These are phyloP conservation scores for Melanostoma scalare DNA, from an alignment of 2,888 invertebrate species.

Conservation along the genomic window DNA sequence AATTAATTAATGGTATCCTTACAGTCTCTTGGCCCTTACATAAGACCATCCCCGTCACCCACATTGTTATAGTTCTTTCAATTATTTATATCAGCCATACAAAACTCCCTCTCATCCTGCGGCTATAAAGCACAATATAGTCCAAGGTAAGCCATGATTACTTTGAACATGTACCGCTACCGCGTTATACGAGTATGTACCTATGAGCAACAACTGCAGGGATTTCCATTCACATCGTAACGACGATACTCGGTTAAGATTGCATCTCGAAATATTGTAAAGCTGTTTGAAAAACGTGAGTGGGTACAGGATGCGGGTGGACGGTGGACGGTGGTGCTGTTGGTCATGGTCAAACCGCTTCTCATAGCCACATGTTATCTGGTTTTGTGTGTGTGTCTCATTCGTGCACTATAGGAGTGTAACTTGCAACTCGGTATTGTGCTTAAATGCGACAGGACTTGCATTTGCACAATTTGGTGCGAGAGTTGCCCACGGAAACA, in stretches of 20 bases:
- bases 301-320: background rate
- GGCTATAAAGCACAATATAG: conserved; percentile 67
- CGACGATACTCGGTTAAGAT: conserved; percentile 60
- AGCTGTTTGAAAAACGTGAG: conserved; percentile 50
- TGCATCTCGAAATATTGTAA: conserved; percentile 60
- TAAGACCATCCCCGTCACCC: background rate
- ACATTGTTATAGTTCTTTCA: conserved; percentile 21
- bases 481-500: conserved; percentile 52
- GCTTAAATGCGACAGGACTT: conserved; percentile 46
- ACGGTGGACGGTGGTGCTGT: conserved; percentile 22
- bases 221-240: conserved; percentile 51
- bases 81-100: conserved; percentile 32
- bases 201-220: conserved; percentile 35
- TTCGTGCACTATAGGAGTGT: background rate
- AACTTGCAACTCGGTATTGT: conserved; percentile 20
- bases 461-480: conserved; percentile 52
- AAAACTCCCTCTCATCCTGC: conserved; percentile 34
- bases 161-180: conserved; percentile 50
- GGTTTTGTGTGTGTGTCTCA: conserved; percentile 26
- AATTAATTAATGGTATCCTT: conserved; percentile 61
- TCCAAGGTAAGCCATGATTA: conserved; percentile 70
- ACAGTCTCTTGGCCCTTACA: background rate
- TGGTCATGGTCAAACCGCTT: conserved; percentile 63
- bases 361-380: conserved; percentile 48
- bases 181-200: conserved; percentile 18